A percentile compares a stretch with the other conserved stretches of the same genome.
Conservation (phyloP, 2,113 vertebrate genomes). For the Gadus chalcogrammus region DNA sequence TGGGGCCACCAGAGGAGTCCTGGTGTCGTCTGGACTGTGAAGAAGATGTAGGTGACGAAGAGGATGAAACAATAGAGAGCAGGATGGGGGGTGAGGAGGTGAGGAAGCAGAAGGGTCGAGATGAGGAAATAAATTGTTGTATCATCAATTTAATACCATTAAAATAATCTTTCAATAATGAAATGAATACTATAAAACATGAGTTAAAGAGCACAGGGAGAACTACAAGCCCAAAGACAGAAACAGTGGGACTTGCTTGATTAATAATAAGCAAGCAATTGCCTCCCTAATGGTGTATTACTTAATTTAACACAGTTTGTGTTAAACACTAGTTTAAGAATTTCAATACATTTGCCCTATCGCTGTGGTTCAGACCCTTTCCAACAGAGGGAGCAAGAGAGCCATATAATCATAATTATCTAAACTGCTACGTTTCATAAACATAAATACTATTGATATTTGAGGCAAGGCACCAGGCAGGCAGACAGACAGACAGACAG, state of each 20-base stretch:
- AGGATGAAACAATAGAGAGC: conserved; percentile 5
- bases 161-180: not conserved
- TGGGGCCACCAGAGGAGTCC: conserved; percentile 94
- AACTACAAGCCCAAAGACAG: not conserved
- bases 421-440: conserved; percentile 26
- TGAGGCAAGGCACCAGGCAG: conserved; percentile 44
- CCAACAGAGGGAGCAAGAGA: conserved; percentile 36
- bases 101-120: not conserved
- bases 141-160: not conserved
- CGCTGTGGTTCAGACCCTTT: conserved; percentile 3
- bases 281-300: not conserved
- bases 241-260: not conserved
- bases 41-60: conserved; percentile 43
- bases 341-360: not conserved
- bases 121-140: not conserved
- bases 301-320: not conserved
- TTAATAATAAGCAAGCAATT: not conserved
- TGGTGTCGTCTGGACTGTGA: conserved; percentile 94
- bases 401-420: not conserved
- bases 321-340: not conserved
- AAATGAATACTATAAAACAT: not conserved
- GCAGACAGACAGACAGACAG: conserved; percentile 5
- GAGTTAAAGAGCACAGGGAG: not conserved
- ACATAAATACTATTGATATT: conserved; percentile 47
- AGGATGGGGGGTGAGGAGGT: not conserved